These are phyloP conservation scores for Hylaeus anthracinus DNA, from an alignment of 1,140 invertebrate genomes.

Conservation along the genomic window DNA sequence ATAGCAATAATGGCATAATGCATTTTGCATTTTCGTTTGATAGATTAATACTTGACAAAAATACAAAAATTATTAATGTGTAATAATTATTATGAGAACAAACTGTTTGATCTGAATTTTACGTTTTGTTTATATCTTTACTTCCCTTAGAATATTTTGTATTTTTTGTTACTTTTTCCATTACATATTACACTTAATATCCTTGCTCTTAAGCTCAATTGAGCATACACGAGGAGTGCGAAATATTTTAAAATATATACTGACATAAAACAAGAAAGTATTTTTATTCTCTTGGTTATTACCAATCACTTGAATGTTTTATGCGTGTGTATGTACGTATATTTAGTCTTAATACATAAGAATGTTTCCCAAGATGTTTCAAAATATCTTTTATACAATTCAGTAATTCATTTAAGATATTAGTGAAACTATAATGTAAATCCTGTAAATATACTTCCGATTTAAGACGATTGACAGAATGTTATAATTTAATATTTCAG, in stretches of 20 bases:
- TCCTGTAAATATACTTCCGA: slow-evolving; percentile 4
- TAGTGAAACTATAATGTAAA: not conserved
- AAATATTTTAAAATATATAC: slow-evolving; percentile 54
- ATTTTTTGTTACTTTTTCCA: slow-evolving; percentile 50
- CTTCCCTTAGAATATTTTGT: slow-evolving; percentile 45
- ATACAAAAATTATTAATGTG: slow-evolving; percentile 75
- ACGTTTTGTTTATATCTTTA: slow-evolving; percentile 34
- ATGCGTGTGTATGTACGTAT: slow-evolving; percentile 14
- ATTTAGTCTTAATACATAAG: slow-evolving; percentile 18
- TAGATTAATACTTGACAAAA: slow-evolving; percentile 75
- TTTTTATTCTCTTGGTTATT: slow-evolving; percentile 20
- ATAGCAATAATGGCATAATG: slow-evolving; percentile 72
- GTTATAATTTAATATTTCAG: not conserved
- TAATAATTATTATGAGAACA: slow-evolving; percentile 70
- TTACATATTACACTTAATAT: slow-evolving; percentile 70
- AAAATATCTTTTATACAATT: slow-evolving; percentile 21
- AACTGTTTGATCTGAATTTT: slow-evolving; percentile 63
- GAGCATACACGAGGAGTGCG: slow-evolving; percentile 50
- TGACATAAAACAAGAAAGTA: slow-evolving; percentile 38
- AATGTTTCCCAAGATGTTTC: not conserved
- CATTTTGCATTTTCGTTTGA: slow-evolving; percentile 68
- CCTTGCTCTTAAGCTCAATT: slow-evolving; percentile 53
- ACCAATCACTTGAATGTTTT: slow-evolving; percentile 17
- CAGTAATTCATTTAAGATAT: not conserved
- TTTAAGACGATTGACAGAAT: not conserved